Evolutionary conservation across 1,140 invertebrate species (phyloP), one percentile per base, ranked within the genome.

Genomic region (Choristoneura fumiferana): DNA sequence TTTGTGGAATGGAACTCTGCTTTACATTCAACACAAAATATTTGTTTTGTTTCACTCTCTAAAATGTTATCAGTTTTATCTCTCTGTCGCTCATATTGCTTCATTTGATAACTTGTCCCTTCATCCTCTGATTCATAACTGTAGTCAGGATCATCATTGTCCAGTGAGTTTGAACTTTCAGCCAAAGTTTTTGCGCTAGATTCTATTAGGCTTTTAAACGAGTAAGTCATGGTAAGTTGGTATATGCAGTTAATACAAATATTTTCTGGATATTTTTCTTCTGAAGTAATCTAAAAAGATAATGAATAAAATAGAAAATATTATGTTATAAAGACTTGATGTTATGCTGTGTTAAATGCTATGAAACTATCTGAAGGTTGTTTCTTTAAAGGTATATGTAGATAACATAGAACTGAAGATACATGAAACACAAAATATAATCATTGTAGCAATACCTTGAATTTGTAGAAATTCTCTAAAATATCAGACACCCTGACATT

Each of bases 221-320:
- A 87, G 63, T 84, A 84, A 33, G 84, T 85, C 13, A 87, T 71
- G 34, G 79, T 87, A 5, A 90, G 69, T 54, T 87, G 84, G 35
- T 83, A 81, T 34, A 89, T 76, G 73, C 87, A 90, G 57, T 73
- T 79, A 22, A 85, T 80, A 58, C 89, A 90, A 49, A 90, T 76
- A 43, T 79, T 77, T 52, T 84, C 73, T 43, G 87, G 85, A 58
- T 76, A 71, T 14, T 54, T 53, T 29, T 72, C 69, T 8, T 82
- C 72, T 57, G 71, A 35, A 36, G 69, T 45, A 8, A 87, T 62
- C 87, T 89, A 66, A 18, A 84, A 84, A 22, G 18, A 65, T 55
- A 36, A 34, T 5, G 15, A 1, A n/a, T n/a, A n/a, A n/a, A n/a
- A n/a, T n/a, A n/a, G n/a, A n/a, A n/a, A n/a, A n/a, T n/a, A n/a